Percentiles rank a stretch among this genome's conserved stretches.
Evolutionary conservation across 2,888 invertebrate genomes (phyloP).

Genomic region (Tetragonisca angustula): DNA sequence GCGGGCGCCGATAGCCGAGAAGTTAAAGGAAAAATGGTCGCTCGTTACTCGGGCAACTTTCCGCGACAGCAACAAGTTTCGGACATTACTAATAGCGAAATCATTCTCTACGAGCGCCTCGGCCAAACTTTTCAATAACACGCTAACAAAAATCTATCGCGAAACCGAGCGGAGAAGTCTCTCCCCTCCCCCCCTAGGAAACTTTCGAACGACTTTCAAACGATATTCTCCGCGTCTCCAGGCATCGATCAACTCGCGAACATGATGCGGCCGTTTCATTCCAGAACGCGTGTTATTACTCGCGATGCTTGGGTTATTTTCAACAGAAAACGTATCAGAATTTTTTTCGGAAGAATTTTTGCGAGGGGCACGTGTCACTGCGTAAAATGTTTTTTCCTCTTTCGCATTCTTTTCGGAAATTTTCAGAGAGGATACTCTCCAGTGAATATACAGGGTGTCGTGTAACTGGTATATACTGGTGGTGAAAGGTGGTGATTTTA

Average conservation of each 20-base stretch:
- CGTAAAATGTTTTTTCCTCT: no score
- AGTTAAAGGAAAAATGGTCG: constrained; percentile 28
- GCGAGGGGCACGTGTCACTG: no score
- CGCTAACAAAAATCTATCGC: background rate
- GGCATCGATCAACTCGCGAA: background rate
- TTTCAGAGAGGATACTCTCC: background rate
- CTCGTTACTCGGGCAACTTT: constrained; percentile 42
- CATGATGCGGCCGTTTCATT: background rate
- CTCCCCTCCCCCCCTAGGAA: no score
- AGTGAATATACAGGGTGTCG: no score
- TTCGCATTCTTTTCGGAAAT: background rate
- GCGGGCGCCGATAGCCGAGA: constrained; percentile 1
- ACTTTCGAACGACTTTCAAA: background rate
- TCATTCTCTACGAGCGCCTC: constrained; percentile 25
- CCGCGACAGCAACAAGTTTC: constrained; percentile 39
- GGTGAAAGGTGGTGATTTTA: no score
- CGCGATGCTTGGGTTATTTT: no score
- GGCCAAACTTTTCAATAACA: constrained; percentile 35
- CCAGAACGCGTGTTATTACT: background rate
- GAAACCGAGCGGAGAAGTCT: background rate
- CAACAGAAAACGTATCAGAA: no score
- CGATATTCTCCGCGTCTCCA: background rate
- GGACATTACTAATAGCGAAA: constrained; percentile 48
- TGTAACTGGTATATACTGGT: no score
- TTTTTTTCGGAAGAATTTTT: no score